A percentile compares a stretch with the other conserved stretches of the same genome.
Conservation (phyloP, 2,888 invertebrate species). For the Tryphoninae sp. region DNA sequence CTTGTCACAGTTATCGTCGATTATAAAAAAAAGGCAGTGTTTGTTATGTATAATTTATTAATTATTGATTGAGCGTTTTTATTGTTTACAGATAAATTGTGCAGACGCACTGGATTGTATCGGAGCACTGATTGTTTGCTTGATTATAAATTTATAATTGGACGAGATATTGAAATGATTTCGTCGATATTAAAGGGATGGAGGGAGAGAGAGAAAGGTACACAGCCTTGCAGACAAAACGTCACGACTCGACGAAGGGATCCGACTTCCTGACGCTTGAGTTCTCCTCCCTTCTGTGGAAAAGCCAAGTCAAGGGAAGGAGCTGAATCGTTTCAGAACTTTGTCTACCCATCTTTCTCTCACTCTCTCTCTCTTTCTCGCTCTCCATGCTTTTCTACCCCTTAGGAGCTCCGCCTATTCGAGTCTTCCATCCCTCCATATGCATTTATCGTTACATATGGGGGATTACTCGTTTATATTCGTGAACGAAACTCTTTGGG, state of each 20-base stretch:
- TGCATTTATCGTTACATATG: slow-evolving; percentile 27
- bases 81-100: too few relatives aligned
- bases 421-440: slow-evolving; percentile 30
- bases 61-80: too few relatives aligned
- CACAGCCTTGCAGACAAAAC: not conserved
- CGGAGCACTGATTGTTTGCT: not conserved
- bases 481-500: not conserved
- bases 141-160: not conserved
- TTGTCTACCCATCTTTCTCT: not conserved
- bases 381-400: slow-evolving; percentile 31
- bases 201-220: not conserved
- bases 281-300: slow-evolving; percentile 69
- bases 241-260: slow-evolving; percentile 68
- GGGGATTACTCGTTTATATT: slow-evolving; percentile 24
- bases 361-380: slow-evolving; percentile 18
- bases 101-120: too few relatives aligned
- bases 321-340: slow-evolving; percentile 38
- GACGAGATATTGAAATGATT: not conserved
- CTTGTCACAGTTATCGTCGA: not conserved
- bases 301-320: slow-evolving; percentile 70
- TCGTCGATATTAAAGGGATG: not conserved
- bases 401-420: slow-evolving; percentile 55
- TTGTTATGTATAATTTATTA: too few relatives aligned
- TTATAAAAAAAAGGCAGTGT: not conserved
- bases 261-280: slow-evolving; percentile 73